Percentiles rank a stretch among this genome's conserved stretches.
These are phyloP conservation scores for Heliocidaris tuberculata DNA, from an alignment of 35 echinoderm and acorn worm species.

Conservation along the genomic window DNA sequence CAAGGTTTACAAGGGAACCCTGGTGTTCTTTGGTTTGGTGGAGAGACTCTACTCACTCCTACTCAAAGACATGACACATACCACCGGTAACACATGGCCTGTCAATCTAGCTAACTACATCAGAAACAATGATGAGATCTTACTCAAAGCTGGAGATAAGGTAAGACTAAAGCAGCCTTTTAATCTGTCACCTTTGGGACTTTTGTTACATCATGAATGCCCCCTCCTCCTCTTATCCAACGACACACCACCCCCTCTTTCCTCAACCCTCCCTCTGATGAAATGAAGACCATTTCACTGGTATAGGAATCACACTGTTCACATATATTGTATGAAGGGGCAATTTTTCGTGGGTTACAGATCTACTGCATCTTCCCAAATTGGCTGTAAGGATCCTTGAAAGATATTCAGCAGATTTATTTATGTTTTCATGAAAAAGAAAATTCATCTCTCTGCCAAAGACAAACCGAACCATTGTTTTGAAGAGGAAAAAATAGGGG, in stretches of 20 bases:
- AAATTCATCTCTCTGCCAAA: no score
- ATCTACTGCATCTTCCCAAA: no score
- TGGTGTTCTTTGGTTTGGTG: constrained; percentile 81
- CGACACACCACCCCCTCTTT: constrained; percentile 18
- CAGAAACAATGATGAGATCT: constrained; percentile 83
- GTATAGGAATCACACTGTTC: no score
- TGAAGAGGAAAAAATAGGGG: no score
- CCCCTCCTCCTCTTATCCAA: constrained; percentile 39
- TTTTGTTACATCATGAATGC: neutral
- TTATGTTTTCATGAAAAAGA: no score
- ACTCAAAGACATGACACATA: constrained; percentile 65
- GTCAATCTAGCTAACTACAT: constrained; percentile 83
- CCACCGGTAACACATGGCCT: constrained; percentile 73
- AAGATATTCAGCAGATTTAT: no score
- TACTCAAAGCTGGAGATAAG: constrained; percentile 92
- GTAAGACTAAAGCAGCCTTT: constrained; percentile 43
- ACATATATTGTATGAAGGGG: no score
- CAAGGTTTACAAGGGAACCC: constrained; percentile 73
- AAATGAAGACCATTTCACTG: no score
- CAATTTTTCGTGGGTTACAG: no score
- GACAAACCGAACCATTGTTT: no score
- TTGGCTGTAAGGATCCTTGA: no score
- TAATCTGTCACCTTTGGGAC: neutral
- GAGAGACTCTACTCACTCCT: constrained; percentile 74
- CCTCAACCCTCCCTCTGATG: no score